Base-by-base conservation (phyloP, 2,888 invertebrate species). In the Aphrophora alni region DNA sequence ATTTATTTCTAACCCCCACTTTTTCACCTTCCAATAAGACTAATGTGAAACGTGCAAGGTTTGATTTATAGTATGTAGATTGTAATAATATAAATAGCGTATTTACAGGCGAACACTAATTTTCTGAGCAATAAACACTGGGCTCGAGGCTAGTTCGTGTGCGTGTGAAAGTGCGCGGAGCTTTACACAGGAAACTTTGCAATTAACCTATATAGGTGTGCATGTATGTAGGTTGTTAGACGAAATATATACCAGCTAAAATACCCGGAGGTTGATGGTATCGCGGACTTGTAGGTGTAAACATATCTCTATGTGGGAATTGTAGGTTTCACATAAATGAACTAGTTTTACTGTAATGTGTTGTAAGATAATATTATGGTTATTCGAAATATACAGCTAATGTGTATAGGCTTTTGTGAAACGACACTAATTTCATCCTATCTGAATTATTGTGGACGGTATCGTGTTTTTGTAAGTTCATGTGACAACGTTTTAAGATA, bases 121-220 rank as follows among this genome's bases (percentile, higher is more conserved):
- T 21, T 21, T 21, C 21, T 59, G 1, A 44, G 17, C 33, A 5
- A 8, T 8, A 33, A 33, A 3, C 33, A 33, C 33, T 8, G 44
- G 1, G 59, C 59, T 59, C 21, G 59, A 1, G 59, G 59, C 59
- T n/a, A 21, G 59, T 14, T 2, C 2, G 59, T 14, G 59, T 59
- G 59, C n/a, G 59, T 33, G 33, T 33, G 33, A 33, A 33, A 33
- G 33, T 59, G 59, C 59, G 59, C n/a, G 59, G 59, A 14, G 14
- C 59, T 21, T 3, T 12, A n/a, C n/a, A n/a, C n/a, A n/a, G 59
- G 59, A 59, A 59, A 59, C 59, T 59, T 59, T 59, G 59, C 59
- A 59, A 59, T 59, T 59, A 59, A 59, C 59, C 59, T 59, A 59
- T 59, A 59, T 59, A 59, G 59, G 21, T 59, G 59, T 59, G 59